These are phyloP conservation scores for Chionis minor DNA, from an alignment of 2,113 vertebrate genomes.

Conservation along the genomic window DNA sequence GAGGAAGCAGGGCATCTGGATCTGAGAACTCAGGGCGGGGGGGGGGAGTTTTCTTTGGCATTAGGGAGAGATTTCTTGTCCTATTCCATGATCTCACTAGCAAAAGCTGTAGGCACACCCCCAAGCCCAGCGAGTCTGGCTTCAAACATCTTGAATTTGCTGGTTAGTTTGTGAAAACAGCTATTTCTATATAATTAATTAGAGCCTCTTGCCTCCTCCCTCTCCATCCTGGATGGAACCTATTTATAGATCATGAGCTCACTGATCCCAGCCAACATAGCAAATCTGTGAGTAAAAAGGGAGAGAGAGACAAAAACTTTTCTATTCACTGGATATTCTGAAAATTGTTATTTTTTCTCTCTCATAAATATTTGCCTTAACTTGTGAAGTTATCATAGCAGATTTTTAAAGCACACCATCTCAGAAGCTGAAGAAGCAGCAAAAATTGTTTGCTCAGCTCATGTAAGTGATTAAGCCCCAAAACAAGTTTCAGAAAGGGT, in stretches of 20 bases:
- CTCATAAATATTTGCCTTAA: background rate
- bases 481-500: background rate
- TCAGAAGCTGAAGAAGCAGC: background rate
- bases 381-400: background rate
- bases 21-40: too few species aligned
- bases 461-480: background rate
- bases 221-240: background rate
- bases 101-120: constrained; percentile 13
- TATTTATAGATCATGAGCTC: constrained; percentile 57
- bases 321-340: background rate
- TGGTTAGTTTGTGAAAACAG: constrained; percentile 21
- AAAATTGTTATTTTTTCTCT: background rate
- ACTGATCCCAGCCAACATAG: background rate
- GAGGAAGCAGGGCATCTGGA: background rate
- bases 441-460: background rate
- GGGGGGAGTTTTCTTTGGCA: constrained; percentile 55
- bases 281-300: background rate
- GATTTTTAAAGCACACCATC: background rate
- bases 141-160: constrained; percentile 20
- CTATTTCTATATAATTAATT: constrained; percentile 42
- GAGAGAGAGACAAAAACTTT: background rate
- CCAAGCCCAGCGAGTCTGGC: background rate
- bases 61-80: constrained; percentile 45
- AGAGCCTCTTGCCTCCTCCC: background rate
- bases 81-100: constrained; percentile 67